These are phyloP conservation scores for Tipula helvola DNA, from an alignment of 2,888 invertebrate species.

Conservation along the genomic window DNA sequence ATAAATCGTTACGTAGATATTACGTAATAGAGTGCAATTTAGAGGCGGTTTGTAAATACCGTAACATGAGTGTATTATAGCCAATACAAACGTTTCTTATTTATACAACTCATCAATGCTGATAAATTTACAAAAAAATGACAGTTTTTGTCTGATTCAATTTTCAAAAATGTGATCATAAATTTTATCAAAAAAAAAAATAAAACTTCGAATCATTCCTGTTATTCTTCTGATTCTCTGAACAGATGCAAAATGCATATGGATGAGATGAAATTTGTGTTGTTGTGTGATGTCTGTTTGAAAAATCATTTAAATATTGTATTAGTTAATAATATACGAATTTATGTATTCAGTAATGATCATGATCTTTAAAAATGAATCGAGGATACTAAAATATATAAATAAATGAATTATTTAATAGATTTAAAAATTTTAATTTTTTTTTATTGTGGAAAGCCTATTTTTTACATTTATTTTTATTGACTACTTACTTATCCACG, in stretches of 20 bases:
- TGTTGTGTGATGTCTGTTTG: neutral
- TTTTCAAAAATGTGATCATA: neutral
- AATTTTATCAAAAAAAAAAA: neutral
- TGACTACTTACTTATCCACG: neutral
- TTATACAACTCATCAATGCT: neutral
- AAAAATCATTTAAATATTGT: neutral
- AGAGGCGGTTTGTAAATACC: too few species aligned
- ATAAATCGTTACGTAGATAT: too few species aligned
- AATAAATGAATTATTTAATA: neutral
- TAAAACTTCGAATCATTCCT: neutral
- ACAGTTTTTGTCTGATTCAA: neutral
- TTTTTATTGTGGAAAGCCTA: neutral
- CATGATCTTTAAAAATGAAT: neutral
- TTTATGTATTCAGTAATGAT: neutral
- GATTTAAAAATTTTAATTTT: neutral
- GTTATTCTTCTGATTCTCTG: neutral
- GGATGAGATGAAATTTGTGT: neutral
- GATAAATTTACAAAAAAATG: neutral
- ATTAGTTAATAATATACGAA: neutral
- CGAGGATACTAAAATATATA: neutral
- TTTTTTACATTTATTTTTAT: neutral
- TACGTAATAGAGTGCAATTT: too few species aligned
- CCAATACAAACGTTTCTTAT: neutral
- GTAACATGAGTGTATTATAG: too few species aligned
- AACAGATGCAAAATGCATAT: neutral